Conservation (phyloP, 2,113 vertebrate species). For the Columba livia region DNA sequence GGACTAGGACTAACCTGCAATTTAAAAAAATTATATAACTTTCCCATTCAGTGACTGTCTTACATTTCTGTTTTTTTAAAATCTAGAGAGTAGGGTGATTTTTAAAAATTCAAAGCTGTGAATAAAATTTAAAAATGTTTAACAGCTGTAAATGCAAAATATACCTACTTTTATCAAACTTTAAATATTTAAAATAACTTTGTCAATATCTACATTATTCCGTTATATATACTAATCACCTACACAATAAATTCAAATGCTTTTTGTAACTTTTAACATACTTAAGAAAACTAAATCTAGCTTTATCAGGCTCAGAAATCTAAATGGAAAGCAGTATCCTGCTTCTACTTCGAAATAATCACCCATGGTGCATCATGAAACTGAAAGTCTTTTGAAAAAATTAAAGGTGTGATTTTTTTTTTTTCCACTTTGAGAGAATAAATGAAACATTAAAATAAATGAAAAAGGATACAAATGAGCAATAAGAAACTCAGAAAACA, state of each 20-base stretch:
- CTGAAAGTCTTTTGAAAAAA: background rate
- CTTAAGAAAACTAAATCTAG: background rate
- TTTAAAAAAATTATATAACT: background rate
- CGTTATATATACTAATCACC: background rate
- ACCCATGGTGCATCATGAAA: background rate
- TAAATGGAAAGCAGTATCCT: background rate
- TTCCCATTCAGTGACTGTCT: background rate
- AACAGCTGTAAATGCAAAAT: background rate
- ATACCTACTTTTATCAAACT: background rate
- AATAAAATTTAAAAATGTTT: background rate
- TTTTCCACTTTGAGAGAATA: background rate
- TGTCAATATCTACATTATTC: background rate
- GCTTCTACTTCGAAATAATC: background rate
- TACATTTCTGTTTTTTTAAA: background rate
- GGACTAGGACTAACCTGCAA: background rate
- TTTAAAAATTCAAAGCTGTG: background rate
- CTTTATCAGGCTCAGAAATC: background rate
- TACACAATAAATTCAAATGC: background rate
- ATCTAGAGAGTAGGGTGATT: background rate
- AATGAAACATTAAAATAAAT: background rate
- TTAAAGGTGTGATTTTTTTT: background rate
- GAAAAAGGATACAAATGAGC: background rate
- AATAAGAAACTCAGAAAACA: background rate
- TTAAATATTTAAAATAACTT: background rate
- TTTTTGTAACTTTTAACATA: background rate